Base-by-base conservation (phyloP, 2,888 invertebrate species). In the Spialia ferax region DNA sequence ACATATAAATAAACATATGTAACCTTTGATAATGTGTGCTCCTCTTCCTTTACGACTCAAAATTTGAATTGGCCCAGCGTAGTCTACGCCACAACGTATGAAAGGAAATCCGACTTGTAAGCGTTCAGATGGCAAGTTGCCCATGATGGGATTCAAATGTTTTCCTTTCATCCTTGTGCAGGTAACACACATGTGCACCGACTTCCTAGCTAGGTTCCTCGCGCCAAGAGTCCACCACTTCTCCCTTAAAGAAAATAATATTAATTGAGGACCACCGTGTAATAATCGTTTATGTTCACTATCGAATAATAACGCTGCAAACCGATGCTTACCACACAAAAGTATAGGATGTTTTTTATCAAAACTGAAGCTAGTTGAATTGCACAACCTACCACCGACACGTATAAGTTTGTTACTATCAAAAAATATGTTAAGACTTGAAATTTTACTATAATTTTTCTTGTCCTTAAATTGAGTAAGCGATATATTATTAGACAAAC, bases 21-120 rank as follows among this genome's bases (percentile, higher is more conserved):
- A n/a, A n/a, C n/a, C n/a, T n/a, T 52, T 23, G 23, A 52, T 10
- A 52, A 0, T 1, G 7, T 11, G 7, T n/a, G 52, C 52, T 52
- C 52, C 52, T n/a, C 23, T 23, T 11, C 52, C 52, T 52, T n/a
- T 52, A 22, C 52, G 52, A 23, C 22, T 52, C 23, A 50, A 50
- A 11, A 50, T 11, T 22, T 22, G 20, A 5, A 52, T 23, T 23
- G 23, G 52, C 2, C 52, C 52, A 22, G 13, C 22, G 23, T 52
- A 52, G 23, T 52, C 23, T 5, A 52, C 23, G 23, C 52, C 52
- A 22, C 23, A 52, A 22, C 22, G 23, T 2, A 23, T 52, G 23
- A 52, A 52, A 3, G 23, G 22, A 23, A 52, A 52, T 22, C 23
- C 23, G 10, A 22, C 5, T 52, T 52, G 13, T 5, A 52, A n/a